Conservation (phyloP, 2,888 invertebrate species). For the Linnaemya vulpina region DNA sequence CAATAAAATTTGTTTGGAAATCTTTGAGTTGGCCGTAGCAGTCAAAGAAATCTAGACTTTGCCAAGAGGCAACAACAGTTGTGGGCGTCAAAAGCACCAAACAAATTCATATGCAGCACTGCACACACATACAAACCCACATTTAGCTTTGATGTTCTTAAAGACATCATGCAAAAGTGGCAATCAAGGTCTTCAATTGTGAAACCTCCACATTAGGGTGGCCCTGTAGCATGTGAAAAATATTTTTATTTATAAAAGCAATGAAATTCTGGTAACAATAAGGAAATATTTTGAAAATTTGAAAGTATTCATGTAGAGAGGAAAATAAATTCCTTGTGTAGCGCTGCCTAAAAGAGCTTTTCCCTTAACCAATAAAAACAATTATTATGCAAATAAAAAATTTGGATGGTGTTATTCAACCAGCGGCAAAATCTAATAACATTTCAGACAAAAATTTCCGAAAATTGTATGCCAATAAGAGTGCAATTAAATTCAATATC, state of each 20-base stretch:
- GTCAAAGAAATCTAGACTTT: neutral
- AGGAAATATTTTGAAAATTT: no score
- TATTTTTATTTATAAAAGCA: no score
- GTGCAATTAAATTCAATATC: constrained; percentile 22
- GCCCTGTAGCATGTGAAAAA: no score
- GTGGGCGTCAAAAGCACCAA: constrained; percentile 44
- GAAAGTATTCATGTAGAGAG: no score
- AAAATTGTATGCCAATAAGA: constrained; percentile 15
- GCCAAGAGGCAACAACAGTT: neutral
- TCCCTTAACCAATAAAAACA: no score
- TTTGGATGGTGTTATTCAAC: neutral
- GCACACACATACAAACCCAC: neutral
- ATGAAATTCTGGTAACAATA: no score
- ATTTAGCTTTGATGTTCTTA: constrained; percentile 8
- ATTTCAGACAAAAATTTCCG: neutral
- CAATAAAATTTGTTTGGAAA: neutral
- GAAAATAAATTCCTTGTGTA: no score
- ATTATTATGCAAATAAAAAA: no score
- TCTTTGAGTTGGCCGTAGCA: neutral
- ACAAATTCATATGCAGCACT: constrained; percentile 14
- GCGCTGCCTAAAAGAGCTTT: no score
- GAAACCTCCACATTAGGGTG: neutral
- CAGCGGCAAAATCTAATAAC: neutral
- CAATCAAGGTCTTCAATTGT: constrained; percentile 61
- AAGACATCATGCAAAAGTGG: constrained; percentile 50